phyloP scores from a whole-genome alignment of 2,888 invertebrate species.

The Patella depressa region DNA sequence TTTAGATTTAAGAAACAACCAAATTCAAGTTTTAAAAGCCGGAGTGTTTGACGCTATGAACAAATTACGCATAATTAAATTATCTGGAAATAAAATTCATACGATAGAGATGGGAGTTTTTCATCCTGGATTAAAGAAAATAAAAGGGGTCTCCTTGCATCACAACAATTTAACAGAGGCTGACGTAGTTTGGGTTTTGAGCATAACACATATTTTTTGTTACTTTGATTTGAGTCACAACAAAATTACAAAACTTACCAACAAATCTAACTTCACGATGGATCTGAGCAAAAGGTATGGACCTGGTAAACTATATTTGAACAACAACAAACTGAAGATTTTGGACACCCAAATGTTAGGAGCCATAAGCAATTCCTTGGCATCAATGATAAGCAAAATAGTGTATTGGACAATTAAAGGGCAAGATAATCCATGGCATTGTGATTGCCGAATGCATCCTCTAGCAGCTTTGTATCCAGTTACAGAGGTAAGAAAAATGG shows the following conservation, averaged over 20 bases:
- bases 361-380: not conserved
- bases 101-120: not conserved
- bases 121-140: not conserved
- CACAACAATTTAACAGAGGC: not conserved
- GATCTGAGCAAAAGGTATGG: not conserved
- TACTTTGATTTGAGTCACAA: not conserved
- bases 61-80: not conserved
- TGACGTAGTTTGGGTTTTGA: not conserved
- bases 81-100: not conserved
- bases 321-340: not conserved
- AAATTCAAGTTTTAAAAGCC: not conserved
- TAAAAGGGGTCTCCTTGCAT: not conserved
- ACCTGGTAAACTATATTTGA: not conserved
- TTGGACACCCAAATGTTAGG: not conserved
- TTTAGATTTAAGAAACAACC: not conserved
- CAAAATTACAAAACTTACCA: not conserved
- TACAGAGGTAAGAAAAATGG: not conserved
- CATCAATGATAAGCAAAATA: not conserved
- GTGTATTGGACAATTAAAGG: not conserved
- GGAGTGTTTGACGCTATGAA: not conserved
- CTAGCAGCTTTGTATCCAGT: not conserved
- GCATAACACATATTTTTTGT: not conserved
- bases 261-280: not conserved
- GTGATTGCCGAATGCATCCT: not conserved
- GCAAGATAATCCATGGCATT: not conserved